phyloP scores from a whole-genome alignment of 2,113 vertebrate genomes.

The Cavia porcellus region DNA sequence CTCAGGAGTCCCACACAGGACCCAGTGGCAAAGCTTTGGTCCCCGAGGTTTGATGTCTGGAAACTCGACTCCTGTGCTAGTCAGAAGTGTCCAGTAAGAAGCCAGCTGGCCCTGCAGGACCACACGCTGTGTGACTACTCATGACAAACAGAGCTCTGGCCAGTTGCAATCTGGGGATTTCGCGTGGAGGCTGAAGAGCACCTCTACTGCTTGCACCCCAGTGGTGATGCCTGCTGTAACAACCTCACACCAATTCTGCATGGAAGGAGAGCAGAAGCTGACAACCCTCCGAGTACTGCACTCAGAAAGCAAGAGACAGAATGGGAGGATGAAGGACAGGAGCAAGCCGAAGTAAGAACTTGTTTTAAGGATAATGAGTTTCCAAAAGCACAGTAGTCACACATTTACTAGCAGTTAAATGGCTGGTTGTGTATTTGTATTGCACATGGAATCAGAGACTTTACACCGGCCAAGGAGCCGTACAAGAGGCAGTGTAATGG shows the following conservation, averaged over 20 bases:
- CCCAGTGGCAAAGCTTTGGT: too few species aligned
- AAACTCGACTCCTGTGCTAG: conserved; percentile 93
- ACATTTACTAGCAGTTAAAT: conserved; percentile 89
- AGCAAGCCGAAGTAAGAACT: conserved; percentile 84
- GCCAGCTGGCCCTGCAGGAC: conserved; percentile 97
- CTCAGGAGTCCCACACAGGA: too few species aligned
- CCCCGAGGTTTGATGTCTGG: too few species aligned
- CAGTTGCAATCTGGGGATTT: conserved; percentile 97
- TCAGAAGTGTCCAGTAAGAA: conserved; percentile 98
- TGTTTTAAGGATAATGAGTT: conserved; percentile 85
- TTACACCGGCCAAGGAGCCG: too few species aligned
- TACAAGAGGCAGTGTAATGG: too few species aligned
- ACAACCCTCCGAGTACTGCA: conserved; percentile 78
- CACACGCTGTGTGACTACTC: conserved; percentile 98
- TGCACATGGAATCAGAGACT: too few species aligned
- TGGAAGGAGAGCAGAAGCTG: conserved; percentile 95
- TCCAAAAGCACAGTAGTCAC: conserved; percentile 83
- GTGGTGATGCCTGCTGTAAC: conserved; percentile 96
- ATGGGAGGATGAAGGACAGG: neutral
- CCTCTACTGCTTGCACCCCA: conserved; percentile 99
- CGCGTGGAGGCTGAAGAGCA: conserved; percentile 99
- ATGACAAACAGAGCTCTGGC: conserved; percentile 97
- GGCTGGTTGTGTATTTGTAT: conserved; percentile 91
- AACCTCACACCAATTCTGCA: conserved; percentile 99
- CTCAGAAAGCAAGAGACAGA: conserved; percentile 70